Conservation (phyloP, 2,888 invertebrate species). For the Lasioglossum villosulum region DNA sequence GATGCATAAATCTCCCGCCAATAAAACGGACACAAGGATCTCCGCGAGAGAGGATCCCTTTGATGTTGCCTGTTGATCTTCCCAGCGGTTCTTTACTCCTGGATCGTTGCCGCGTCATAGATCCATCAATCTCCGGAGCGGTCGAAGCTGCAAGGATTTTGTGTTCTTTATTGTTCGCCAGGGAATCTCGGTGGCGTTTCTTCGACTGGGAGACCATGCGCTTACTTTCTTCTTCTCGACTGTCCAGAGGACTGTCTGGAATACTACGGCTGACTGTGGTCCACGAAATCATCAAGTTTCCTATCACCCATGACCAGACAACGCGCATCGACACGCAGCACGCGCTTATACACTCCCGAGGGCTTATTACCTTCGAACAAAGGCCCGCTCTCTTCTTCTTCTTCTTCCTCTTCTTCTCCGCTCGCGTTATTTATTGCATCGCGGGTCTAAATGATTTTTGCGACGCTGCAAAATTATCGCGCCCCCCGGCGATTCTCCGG, state of each 20-base stretch:
- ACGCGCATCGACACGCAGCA: conserved; percentile 28
- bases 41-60: conserved; percentile 35
- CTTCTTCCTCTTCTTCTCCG: background rate
- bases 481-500: conserved; percentile 1
- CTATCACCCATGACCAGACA: conserved; percentile 66
- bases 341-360: conserved; percentile 30
- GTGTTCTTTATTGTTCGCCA: conserved; percentile 13
- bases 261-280: conserved; percentile 20
- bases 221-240: background rate
- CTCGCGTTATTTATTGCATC: conserved; percentile 22
- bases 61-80: conserved; percentile 46
- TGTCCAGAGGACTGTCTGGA: background rate
- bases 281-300: conserved; percentile 71
- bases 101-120: conserved; percentile 29
- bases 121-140: conserved; percentile 36
- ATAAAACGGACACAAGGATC: conserved; percentile 48
- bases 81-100: conserved; percentile 25
- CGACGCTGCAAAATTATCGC: background rate
- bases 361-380: conserved; percentile 50
- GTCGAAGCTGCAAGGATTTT: conserved; percentile 6
- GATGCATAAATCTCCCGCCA: conserved; percentile 48
- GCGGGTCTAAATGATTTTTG: conserved; percentile 25
- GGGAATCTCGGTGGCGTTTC: conserved; percentile 31
- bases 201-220: background rate
- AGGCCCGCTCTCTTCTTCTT: background rate